phyloP scores from a whole-genome alignment of 1,140 invertebrate species.

The Chrysomallon squamiferum region DNA sequence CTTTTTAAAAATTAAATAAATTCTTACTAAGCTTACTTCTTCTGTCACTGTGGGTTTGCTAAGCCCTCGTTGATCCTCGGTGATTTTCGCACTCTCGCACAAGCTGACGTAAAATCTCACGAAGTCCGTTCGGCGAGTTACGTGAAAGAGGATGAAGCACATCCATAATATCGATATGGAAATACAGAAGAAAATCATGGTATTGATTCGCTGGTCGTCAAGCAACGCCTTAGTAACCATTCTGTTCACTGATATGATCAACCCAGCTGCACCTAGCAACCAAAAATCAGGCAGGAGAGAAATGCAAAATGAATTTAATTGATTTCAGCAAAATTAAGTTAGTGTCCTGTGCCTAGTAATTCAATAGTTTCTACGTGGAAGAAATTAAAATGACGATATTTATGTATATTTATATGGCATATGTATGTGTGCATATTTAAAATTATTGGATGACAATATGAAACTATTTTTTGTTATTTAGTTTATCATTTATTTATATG shows the following conservation, averaged over 20 bases:
- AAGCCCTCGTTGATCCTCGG: constrained; percentile 31
- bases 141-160: constrained; percentile 78
- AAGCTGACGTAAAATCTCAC: constrained; percentile 82
- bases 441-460: too few species aligned
- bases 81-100: constrained; percentile 59
- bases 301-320: neutral
- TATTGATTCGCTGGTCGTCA: constrained; percentile 77
- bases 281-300: neutral
- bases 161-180: constrained; percentile 77
- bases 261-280: constrained; percentile 78
- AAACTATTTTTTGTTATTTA: too few species aligned
- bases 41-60: constrained; percentile 25
- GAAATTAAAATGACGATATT: neutral
- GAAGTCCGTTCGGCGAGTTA: constrained; percentile 79
- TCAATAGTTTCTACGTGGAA: neutral
- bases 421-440: too few species aligned
- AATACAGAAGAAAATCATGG: constrained; percentile 82
- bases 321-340: neutral
- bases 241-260: constrained; percentile 82
- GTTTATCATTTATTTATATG: too few species aligned
- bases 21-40: constrained; percentile 45
- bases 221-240: constrained; percentile 82
- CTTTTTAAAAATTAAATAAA: neutral
- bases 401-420: too few species aligned
- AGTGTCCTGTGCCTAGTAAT: neutral